Conservation (phyloP, 2,113 vertebrate genomes). For the Romanogobio albipinnatus region DNA sequence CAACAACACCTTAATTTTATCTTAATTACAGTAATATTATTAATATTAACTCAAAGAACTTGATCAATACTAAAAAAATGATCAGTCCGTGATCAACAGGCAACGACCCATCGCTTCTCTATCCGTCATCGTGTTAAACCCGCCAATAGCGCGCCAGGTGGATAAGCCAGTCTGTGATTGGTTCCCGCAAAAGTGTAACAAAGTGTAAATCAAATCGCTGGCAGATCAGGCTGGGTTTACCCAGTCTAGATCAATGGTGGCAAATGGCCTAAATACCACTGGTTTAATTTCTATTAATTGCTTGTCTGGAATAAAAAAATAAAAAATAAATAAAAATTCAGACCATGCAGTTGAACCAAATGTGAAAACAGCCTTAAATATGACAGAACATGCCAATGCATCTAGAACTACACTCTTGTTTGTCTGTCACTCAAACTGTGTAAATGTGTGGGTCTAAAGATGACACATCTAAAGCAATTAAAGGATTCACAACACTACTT, state of each 20-base stretch:
- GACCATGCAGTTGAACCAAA: background rate
- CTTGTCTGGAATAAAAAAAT: background rate
- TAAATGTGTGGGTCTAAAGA: background rate
- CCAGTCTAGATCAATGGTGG: background rate
- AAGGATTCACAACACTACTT: background rate
- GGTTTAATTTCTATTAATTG: background rate
- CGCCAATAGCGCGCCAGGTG: too few relatives aligned
- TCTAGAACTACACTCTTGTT: background rate
- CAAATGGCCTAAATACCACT: background rate
- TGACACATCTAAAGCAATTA: too few relatives aligned
- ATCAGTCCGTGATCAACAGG: too few relatives aligned
- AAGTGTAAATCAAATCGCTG: too few relatives aligned
- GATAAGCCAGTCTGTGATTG: too few relatives aligned
- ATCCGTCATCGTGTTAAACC: too few relatives aligned
- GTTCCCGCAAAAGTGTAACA: too few relatives aligned
- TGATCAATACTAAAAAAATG: background rate
- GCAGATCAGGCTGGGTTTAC: too few relatives aligned
- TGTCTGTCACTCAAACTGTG: background rate
- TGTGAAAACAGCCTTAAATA: background rate
- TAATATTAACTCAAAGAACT: background rate
- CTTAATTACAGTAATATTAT: background rate
- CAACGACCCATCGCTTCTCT: too few relatives aligned
- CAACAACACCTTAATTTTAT: background rate
- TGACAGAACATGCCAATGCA: background rate
- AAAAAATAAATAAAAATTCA: background rate